phyloP scores from a whole-genome alignment of 2,113 vertebrate species.

The Oreotrochilus melanogaster region DNA sequence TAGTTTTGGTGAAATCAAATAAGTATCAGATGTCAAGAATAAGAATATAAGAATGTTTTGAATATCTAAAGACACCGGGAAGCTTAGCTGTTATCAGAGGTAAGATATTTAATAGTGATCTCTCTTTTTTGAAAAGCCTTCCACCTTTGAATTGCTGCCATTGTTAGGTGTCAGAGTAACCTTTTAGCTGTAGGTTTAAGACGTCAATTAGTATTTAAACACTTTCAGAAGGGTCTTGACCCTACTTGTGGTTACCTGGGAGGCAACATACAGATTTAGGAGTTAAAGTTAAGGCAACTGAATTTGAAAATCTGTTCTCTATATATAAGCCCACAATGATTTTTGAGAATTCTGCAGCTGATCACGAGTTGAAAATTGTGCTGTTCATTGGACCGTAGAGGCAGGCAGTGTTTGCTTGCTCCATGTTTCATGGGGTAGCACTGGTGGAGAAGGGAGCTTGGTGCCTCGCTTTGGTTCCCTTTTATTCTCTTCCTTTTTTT shows the following conservation, averaged over 20 bases:
- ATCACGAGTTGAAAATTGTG: neutral
- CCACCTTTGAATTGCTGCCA: neutral
- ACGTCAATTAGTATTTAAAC: neutral
- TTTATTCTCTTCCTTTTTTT: neutral
- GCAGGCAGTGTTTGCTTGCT: neutral
- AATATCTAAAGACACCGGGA: neutral
- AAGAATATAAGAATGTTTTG: constrained; percentile 5
- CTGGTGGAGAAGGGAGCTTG: neutral
- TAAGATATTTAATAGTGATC: neutral
- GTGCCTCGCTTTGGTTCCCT: neutral
- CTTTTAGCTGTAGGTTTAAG: neutral
- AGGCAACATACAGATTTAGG: neutral
- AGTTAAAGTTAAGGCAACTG: neutral
- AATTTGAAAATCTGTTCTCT: neutral
- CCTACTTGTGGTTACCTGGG: neutral
- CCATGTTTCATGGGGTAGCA: neutral
- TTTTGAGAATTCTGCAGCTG: neutral
- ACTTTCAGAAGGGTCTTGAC: neutral
- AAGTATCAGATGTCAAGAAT: neutral
- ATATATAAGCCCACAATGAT: neutral
- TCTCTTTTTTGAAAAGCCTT: neutral
- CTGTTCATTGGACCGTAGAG: neutral
- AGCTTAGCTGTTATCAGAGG: neutral
- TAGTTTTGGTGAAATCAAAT: neutral
- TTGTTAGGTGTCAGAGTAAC: neutral